Conservation (phyloP, 2,113 vertebrate species). For the Lepisosteus oculatus region DNA sequence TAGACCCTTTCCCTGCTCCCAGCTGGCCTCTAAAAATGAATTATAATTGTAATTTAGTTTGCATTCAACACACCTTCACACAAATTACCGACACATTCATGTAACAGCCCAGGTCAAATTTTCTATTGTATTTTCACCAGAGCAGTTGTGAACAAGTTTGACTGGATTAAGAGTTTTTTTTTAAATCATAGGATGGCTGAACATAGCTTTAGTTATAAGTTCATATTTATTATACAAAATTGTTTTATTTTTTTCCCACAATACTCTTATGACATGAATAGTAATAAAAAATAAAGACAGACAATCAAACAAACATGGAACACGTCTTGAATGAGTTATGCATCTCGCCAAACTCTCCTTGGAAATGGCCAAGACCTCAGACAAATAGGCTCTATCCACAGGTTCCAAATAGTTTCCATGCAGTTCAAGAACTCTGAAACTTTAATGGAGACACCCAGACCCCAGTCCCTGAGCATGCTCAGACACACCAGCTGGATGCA, state of each 20-base stretch:
- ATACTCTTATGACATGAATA: constrained; percentile 52
- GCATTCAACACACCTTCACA: no score
- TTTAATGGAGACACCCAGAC: constrained; percentile 48
- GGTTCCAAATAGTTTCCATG: constrained; percentile 53
- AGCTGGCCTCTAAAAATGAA: no score
- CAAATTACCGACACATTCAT: no score
- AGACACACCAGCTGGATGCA: constrained; percentile 44
- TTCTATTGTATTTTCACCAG: no score
- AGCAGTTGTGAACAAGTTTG: no score
- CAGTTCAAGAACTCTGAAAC: constrained; percentile 42
- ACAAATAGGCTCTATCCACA: constrained; percentile 52
- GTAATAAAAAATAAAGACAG: constrained; percentile 64
- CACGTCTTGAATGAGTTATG: constrained; percentile 64
- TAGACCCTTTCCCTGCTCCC: no score
- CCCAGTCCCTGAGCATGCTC: constrained; percentile 53
- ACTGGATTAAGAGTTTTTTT: no score
- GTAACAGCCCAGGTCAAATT: no score
- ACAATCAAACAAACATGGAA: constrained; percentile 56
- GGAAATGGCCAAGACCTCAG: constrained; percentile 49
- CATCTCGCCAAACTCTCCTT: constrained; percentile 57
- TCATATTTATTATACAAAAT: constrained; percentile 71
- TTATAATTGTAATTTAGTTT: no score
- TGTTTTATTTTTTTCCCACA: constrained; percentile 58
- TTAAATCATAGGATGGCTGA: no score
- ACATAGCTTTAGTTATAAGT: constrained; percentile 54